Base-by-base conservation (phyloP, 2,113 vertebrate species). In the Psittacula cyanocephala region DNA sequence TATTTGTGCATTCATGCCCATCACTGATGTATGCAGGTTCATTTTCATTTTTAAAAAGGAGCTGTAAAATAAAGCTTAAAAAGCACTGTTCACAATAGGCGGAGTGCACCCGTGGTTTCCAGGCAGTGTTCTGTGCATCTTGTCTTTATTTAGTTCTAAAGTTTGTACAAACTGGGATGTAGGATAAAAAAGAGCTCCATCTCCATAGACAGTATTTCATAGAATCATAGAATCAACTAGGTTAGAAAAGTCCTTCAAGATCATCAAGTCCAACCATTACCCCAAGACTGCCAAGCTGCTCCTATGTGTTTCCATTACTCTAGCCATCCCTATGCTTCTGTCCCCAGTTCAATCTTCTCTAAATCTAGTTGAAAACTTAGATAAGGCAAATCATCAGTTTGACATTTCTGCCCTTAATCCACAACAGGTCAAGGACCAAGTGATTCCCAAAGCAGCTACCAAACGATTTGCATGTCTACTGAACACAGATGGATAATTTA, bases 1-100 rank as follows among this genome's bases (percentile, higher is more conserved):
- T 91, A 96, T 85, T 96, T 96, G 82, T 94, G 77, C 67, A 92
- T 91, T 96, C 95, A 76, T 87, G 72, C 90, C 90, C 55, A 71
- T 87, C 90, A 76, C 37, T 59, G 69, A 72, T 69, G 74, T 6
- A 63, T 57, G 59, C 67, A 87, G 64, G 74, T 76, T 95, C 62
- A 70, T 91, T 95, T 94, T 81, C 59, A 57, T n/a, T 91, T 85
- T 89, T 87, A 89, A 95, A 78, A 94, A 88, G 69, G 9, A 62
- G 57, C 52, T 89, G 47, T 41, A 43, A 87, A 93, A 72, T 84
- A 84, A 91, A 78, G 18, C 81, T 68, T 13, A 13, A 81, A 92
- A 67, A 11, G 67, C 49, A 17, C 69, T 3, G 3, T 4, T 94
- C 81, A 43, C 83, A 77, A 89, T 5, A 53, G 93, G 57, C 57